Conservation (phyloP, 2,113 vertebrate species). For the Prunella fulvescens region DNA sequence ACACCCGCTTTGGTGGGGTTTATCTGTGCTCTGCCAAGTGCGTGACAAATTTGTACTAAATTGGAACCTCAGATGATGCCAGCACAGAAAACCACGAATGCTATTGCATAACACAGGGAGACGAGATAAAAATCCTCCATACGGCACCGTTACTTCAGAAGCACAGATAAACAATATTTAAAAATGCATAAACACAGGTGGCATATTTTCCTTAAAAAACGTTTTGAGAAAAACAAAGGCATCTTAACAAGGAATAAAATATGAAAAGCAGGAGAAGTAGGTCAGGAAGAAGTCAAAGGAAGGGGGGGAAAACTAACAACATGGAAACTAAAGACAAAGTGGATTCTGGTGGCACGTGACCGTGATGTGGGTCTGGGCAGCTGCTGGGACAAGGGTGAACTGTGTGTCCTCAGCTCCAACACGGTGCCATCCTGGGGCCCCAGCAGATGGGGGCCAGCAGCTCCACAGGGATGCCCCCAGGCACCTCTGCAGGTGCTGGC, state of each 20-base stretch:
- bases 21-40: background rate
- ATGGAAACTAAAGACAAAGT: background rate
- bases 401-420: accelerated
- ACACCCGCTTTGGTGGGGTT: background rate
- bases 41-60: background rate
- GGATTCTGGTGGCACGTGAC: accelerated
- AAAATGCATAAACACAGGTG: constrained; percentile 50
- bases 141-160: background rate
- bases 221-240: background rate
- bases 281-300: background rate
- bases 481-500: background rate
- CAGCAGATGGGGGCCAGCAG: background rate
- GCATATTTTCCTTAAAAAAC: background rate
- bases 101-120: background rate
- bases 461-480: accelerated
- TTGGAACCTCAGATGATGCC: background rate
- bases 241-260: constrained; percentile 29
- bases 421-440: accelerated
- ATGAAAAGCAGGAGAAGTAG: constrained; percentile 23
- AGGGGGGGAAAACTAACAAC: background rate
- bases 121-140: background rate
- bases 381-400: background rate
- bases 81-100: background rate
- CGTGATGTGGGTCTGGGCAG: accelerated
- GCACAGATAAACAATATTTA: constrained; percentile 34